Conservation (phyloP, 2,113 vertebrate species). For the Oryzias javanicus region DNA sequence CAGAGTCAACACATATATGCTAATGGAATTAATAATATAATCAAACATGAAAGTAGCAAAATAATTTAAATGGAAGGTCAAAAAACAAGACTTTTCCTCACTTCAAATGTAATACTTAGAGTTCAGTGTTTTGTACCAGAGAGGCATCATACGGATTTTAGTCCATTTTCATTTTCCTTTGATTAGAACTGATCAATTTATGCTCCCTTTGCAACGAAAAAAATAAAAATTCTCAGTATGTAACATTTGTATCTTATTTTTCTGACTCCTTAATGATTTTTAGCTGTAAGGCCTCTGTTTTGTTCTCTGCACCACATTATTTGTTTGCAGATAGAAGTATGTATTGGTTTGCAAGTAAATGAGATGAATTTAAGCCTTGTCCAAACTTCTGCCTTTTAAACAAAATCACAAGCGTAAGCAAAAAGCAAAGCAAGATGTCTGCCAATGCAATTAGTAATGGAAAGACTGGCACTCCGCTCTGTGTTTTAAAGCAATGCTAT, state of each 20-base stretch:
- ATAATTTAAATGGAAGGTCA: too few relatives aligned
- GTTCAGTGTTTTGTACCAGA: too few relatives aligned
- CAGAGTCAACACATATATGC: too few relatives aligned
- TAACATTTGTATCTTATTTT: constrained; percentile 11
- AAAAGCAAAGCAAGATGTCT: constrained; percentile 26
- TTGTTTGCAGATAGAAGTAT: constrained; percentile 16
- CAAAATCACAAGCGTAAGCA: constrained; percentile 12
- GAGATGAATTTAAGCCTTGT: constrained; percentile 49
- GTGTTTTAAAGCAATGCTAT: constrained; percentile 17
- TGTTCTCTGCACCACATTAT: constrained; percentile 24
- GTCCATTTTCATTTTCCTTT: too few relatives aligned
- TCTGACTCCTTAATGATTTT: not conserved
- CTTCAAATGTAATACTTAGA: too few relatives aligned
- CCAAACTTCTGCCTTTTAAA: not conserved
- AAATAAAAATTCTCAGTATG: too few relatives aligned
- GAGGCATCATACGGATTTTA: too few relatives aligned
- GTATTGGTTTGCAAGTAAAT: constrained; percentile 8
- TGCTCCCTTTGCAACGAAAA: not conserved
- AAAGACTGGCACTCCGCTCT: constrained; percentile 46
- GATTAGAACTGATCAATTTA: constrained; percentile 8
- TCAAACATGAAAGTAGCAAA: too few relatives aligned
- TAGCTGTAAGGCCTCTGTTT: constrained; percentile 7
- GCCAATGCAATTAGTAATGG: constrained; percentile 53
- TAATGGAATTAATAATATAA: too few relatives aligned
- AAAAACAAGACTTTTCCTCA: too few relatives aligned